Percentiles rank a stretch among this genome's conserved stretches.
These are phyloP conservation scores for Nymphalis polychloros DNA, from an alignment of 2,888 invertebrate genomes.

Conservation along the genomic window DNA sequence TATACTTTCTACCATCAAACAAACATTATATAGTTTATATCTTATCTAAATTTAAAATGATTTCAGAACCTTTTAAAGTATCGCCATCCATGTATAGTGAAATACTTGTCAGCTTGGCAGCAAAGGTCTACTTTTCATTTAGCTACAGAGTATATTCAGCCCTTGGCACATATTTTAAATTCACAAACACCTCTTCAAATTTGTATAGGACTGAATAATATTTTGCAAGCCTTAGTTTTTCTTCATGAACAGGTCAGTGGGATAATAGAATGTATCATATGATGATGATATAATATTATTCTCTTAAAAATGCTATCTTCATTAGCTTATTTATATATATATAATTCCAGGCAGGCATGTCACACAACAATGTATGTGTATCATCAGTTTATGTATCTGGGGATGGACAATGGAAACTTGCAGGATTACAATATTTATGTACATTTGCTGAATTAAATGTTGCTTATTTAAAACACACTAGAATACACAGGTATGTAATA, in stretches of 20 bases:
- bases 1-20: slow-evolving; percentile 20
- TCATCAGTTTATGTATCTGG: slow-evolving; percentile 90
- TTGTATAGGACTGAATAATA: slow-evolving; percentile 90
- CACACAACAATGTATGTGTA: slow-evolving; percentile 92
- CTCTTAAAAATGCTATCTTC: too few relatives aligned
- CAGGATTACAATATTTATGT: slow-evolving; percentile 91
- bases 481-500: slow-evolving; percentile 75
- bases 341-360: slow-evolving; percentile 83
- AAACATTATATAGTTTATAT: not conserved
- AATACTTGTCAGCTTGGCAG: slow-evolving; percentile 90
- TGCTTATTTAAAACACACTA: slow-evolving; percentile 85
- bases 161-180: slow-evolving; percentile 85
- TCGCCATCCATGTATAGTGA: slow-evolving; percentile 92
- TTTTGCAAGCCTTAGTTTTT: slow-evolving; percentile 90
- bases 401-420: slow-evolving; percentile 94
- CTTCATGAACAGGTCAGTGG: slow-evolving; percentile 87
- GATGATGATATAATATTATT: too few relatives aligned
- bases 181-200: slow-evolving; percentile 89
- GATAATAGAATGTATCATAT: not conserved
- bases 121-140: slow-evolving; percentile 88
- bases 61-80: slow-evolving; percentile 91
- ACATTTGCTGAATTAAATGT: slow-evolving; percentile 84
- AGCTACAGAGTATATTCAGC: slow-evolving; percentile 91
- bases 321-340: not conserved
- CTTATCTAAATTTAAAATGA: not conserved